phyloP scores from a whole-genome alignment of 2,888 invertebrate genomes.

The Scaptomyza tumidula region DNA sequence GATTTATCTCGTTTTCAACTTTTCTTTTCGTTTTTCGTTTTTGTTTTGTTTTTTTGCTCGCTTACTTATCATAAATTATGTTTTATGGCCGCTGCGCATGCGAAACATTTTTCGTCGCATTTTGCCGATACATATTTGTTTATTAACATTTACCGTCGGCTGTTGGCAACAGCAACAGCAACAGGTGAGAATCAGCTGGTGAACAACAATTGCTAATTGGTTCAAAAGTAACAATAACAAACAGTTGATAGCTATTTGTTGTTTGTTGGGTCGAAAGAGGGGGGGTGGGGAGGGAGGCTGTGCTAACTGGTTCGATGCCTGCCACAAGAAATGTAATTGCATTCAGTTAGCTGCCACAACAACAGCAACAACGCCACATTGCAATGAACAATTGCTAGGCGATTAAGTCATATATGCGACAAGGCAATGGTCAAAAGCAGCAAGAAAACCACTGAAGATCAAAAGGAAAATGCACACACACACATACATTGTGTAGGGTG shows the following conservation, averaged over 20 bases:
- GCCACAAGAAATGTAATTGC: conserved; percentile 68
- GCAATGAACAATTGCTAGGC: conserved; percentile 69
- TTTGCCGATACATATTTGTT: conserved; percentile 4
- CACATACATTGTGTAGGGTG: background rate
- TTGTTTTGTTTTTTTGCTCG: too few relatives aligned
- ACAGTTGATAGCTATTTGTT: background rate
- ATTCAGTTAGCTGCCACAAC: conserved; percentile 41
- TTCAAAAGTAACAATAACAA: conserved; percentile 5
- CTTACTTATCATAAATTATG: conserved; percentile 73
- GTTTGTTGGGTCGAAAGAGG: background rate
- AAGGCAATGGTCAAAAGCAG: conserved; percentile 45
- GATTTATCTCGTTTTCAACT: conserved; percentile 53
- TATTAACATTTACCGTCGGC: conserved; percentile 25
- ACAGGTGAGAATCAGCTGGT: conserved; percentile 68
- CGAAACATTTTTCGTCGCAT: conserved; percentile 32
- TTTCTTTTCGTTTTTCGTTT: too few relatives aligned
- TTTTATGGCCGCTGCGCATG: conserved; percentile 72
- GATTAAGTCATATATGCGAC: conserved; percentile 74
- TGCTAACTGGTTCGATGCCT: conserved; percentile 31
- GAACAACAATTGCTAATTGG: conserved; percentile 57
- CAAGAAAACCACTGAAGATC: conserved; percentile 17
- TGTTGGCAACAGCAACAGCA: conserved; percentile 23
- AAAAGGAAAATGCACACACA: conserved; percentile 7
- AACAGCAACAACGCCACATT: conserved; percentile 43
- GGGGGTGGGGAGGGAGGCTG: conserved; percentile 4